These are phyloP conservation scores for Syrmaticus mikado DNA, from an alignment of 2,113 vertebrate species.

Conservation along the genomic window DNA sequence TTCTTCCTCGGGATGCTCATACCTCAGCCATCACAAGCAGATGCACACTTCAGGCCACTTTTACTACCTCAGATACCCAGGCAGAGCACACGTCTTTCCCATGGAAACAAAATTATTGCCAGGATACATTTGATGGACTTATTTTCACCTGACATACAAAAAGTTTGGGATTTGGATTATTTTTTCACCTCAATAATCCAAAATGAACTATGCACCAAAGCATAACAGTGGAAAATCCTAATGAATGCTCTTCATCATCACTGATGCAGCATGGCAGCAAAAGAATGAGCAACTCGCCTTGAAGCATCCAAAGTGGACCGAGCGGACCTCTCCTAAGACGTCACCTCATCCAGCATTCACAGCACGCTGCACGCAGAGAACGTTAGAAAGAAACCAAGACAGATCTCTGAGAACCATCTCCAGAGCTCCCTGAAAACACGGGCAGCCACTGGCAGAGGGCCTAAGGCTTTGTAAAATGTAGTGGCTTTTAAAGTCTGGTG, in stretches of 20 bases:
- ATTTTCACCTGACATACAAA: background rate
- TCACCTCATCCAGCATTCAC: background rate
- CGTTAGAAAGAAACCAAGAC: background rate
- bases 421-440: background rate
- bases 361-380: background rate
- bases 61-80: background rate
- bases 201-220: background rate
- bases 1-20: background rate
- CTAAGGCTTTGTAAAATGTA: background rate
- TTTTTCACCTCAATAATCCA: rapidly evolving
- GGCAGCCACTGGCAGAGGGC: background rate
- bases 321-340: background rate
- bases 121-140: background rate
- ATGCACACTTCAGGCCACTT: background rate
- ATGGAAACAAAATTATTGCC: background rate
- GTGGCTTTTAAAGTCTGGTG: background rate
- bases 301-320: background rate
- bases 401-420: background rate
- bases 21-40: background rate
- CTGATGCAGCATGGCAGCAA: background rate
- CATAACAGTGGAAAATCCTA: background rate
- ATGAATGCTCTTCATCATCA: background rate
- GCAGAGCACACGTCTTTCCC: background rate
- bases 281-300: background rate
- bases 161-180: background rate